phyloP scores from a whole-genome alignment of 2,888 invertebrate genomes.

The Congeria kusceri region DNA sequence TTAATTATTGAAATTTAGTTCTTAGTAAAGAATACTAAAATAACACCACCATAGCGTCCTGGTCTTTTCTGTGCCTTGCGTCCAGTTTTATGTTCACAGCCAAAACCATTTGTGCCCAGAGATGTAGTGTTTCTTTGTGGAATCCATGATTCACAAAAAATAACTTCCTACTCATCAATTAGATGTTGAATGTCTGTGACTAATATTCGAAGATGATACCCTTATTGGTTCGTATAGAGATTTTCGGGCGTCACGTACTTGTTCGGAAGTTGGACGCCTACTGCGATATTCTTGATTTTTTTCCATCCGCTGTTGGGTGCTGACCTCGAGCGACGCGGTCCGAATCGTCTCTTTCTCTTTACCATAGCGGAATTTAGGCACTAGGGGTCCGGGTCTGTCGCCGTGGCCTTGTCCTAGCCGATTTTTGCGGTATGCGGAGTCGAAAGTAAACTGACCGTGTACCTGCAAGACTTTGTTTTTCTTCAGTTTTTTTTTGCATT shows the following conservation, averaged over 20 bases:
- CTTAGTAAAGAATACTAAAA: slow-evolving; percentile 10
- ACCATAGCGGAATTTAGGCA: slow-evolving; percentile 2
- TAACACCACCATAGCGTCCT: slow-evolving; percentile 13
- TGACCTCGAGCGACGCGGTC: neutral
- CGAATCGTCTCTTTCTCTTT: slow-evolving; percentile 8
- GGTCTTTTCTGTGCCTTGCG: neutral
- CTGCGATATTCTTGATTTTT: slow-evolving; percentile 4
- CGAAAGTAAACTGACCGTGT: neutral
- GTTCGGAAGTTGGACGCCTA: slow-evolving; percentile 18
- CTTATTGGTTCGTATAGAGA: slow-evolving; percentile 10
- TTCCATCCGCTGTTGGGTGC: neutral
- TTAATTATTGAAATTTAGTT: slow-evolving; percentile 9
- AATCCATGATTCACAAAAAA: slow-evolving; percentile 27
- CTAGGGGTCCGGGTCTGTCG: neutral
- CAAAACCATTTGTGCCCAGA: slow-evolving; percentile 9
- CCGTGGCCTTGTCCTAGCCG: neutral
- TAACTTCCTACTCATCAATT: slow-evolving; percentile 1
- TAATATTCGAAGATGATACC: neutral
- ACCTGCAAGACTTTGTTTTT: neutral
- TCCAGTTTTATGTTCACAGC: slow-evolving; percentile 14
- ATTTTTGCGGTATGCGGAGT: neutral
- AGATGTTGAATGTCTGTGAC: slow-evolving; percentile 5
- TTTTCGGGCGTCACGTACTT: slow-evolving; percentile 3
- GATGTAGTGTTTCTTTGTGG: neutral
- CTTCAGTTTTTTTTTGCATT: slow-evolving; percentile 6